Conservation (phyloP, 2,797 vertebrate genomes). For the Tadarida brasiliensis region DNA sequence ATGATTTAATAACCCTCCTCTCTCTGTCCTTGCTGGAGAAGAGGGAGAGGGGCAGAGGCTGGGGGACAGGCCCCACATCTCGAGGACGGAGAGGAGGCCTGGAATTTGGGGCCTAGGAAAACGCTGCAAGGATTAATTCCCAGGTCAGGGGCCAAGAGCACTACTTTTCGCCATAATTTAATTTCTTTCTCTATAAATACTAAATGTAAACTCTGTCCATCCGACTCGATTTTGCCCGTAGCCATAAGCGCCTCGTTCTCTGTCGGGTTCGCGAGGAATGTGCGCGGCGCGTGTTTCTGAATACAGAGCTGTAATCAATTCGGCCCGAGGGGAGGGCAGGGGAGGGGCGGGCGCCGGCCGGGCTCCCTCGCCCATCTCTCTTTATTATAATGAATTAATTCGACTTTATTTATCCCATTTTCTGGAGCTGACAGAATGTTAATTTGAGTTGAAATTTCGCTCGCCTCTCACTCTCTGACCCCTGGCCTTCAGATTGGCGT, state of each 20-base stretch:
- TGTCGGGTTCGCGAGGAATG: conserved; percentile 93
- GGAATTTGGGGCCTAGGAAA: conserved; percentile 68
- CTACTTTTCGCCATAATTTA: conserved; percentile 92
- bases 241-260: conserved; percentile 93
- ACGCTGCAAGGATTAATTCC: conserved; percentile 88
- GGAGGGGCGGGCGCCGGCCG: conserved; percentile 83
- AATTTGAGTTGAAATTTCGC: conserved; percentile 99
- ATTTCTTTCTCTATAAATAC: conserved; percentile 94
- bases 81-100: not conserved
- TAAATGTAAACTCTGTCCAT: conserved; percentile 95
- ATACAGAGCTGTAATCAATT: conserved; percentile 97
- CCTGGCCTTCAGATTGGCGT: conserved; percentile 98
- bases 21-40: conserved; percentile 33
- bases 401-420: conserved; percentile 99
- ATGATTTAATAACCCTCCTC: conserved; percentile 75
- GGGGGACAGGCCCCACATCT: not conserved
- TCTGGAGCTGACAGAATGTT: conserved; percentile 99
- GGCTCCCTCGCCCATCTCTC: conserved; percentile 89
- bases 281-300: conserved; percentile 94
- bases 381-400: conserved; percentile 99
- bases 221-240: conserved; percentile 93
- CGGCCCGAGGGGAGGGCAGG: conserved; percentile 92
- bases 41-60: not conserved
- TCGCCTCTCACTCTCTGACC: conserved; percentile 98
- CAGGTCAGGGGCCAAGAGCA: conserved; percentile 89